Base-by-base conservation (phyloP, 2,888 invertebrate species). In the Metopia argyrocephala region DNA sequence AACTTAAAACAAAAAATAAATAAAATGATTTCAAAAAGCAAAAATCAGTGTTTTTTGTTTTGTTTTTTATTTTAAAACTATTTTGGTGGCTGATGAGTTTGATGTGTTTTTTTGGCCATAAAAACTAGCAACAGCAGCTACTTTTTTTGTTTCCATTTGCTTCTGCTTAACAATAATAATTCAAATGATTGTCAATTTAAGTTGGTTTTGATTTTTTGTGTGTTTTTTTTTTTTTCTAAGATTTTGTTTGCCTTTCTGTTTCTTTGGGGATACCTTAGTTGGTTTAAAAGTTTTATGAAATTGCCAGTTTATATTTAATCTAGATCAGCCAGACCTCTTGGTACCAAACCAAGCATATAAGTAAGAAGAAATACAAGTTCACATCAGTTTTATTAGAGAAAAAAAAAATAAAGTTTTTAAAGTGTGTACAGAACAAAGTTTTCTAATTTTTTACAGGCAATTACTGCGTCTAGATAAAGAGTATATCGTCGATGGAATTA, bases 111-210 rank as follows among this genome's bases (percentile, higher is more conserved):
- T 65, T 61, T 48, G 21, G 20, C 56, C 27, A 25, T 69, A 46
- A 45, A 9, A 48, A 25, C 45, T 31, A 27, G 18, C 46, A 28
- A 38, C 46, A 61, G 48, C 74, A 73, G 76, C 64, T 75, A 74
- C 68, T 68, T 31, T 61, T 27, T 70, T 69, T 59, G 23, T 50
- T 59, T 50, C 57, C 46, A 54, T 57, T 59, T 70, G 64, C 71
- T 83, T 23, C 82, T 84, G 79, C 82, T 84, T 76, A 82, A 78
- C 83, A 84, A 84, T 84, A 84, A 84, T 84, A 84, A 84, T 84
- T 84, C 83, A 84, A 84, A 83, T 84, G 84, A 83, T 84, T 84
- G 83, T 84, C 84, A 84, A 82, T 84, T 84, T 83, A 69, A 74
- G 79, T 78, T 79, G 76, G 70, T 82, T 38, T 75, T 75, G 50